phyloP scores from a whole-genome alignment of 1,140 invertebrate genomes.

The Drosophila ambigua region DNA sequence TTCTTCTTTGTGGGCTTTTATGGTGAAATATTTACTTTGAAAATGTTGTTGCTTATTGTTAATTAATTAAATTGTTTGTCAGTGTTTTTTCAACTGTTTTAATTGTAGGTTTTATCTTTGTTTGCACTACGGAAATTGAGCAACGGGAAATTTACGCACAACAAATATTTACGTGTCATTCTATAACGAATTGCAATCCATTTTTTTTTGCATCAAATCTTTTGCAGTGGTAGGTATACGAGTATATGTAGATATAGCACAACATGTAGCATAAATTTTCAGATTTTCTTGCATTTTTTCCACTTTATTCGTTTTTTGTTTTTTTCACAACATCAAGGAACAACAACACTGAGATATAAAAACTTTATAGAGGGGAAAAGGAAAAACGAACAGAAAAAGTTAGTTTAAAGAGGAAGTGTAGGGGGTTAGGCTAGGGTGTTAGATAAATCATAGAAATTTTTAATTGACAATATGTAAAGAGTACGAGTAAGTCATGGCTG shows the following conservation, averaged over 20 bases:
- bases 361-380: conserved; percentile 50
- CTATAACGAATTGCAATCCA: conserved; percentile 42
- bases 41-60: conserved; percentile 57
- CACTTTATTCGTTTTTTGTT: conserved; percentile 21
- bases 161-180: conserved; percentile 65
- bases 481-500: neutral
- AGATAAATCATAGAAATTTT: conserved; percentile 19
- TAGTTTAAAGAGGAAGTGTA: conserved; percentile 5
- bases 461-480: conserved; percentile 16
- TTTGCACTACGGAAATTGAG: conserved; percentile 62
- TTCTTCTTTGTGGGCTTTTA: conserved; percentile 4
- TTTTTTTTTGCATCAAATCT: conserved; percentile 17
- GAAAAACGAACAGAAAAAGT: conserved; percentile 31
- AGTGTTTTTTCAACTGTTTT: conserved; percentile 14
- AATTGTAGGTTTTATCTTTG: conserved; percentile 21
- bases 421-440: conserved; percentile 15
- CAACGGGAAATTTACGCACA: conserved; percentile 61
- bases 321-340: conserved; percentile 74
- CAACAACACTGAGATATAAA: conserved; percentile 79
- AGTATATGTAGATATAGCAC: conserved; percentile 43
- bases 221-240: conserved; percentile 30
- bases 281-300: conserved; percentile 26
- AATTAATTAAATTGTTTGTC: conserved; percentile 36
- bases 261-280: conserved; percentile 55
- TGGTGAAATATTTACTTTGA: conserved; percentile 36